Conservation (phyloP, 2,888 invertebrate genomes). For the Cyaniris semiargus region DNA sequence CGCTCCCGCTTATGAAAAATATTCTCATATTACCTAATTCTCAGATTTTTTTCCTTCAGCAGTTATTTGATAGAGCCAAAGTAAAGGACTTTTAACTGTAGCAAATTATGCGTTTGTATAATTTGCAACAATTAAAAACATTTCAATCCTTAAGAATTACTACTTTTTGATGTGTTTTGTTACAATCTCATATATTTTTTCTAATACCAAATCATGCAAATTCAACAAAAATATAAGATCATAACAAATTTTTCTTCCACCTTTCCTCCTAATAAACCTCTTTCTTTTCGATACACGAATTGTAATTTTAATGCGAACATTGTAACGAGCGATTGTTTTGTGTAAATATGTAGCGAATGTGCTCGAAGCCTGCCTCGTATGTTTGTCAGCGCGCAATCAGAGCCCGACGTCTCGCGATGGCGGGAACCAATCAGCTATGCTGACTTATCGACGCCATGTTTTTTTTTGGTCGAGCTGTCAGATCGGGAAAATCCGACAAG, state of each 20-base stretch:
- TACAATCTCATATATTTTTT: no score
- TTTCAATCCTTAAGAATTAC: no score
- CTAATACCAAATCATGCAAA: neutral
- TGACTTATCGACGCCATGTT: constrained; percentile 30
- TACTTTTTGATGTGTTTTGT: no score
- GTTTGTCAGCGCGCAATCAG: constrained; percentile 26
- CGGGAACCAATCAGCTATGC: constrained; percentile 27
- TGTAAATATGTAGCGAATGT: neutral
- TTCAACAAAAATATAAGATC: neutral
- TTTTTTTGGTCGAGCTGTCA: constrained; percentile 18
- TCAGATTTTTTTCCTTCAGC: no score
- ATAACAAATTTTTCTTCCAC: neutral
- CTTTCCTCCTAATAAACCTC: neutral
- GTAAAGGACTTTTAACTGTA: no score
- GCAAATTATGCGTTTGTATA: no score
- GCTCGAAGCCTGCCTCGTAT: constrained; percentile 4
- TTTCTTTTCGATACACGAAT: neutral
- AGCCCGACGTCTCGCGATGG: constrained; percentile 21
- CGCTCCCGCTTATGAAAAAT: no score
- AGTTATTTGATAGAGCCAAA: no score
- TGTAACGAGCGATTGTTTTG: constrained; percentile 7
- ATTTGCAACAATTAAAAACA: no score
- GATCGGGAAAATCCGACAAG: constrained; percentile 10
- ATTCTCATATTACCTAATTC: no score
- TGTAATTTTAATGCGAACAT: neutral